These are phyloP conservation scores for Pristionchus fissidentatus DNA, from an alignment of 2,888 invertebrate species.

Conservation along the genomic window DNA sequence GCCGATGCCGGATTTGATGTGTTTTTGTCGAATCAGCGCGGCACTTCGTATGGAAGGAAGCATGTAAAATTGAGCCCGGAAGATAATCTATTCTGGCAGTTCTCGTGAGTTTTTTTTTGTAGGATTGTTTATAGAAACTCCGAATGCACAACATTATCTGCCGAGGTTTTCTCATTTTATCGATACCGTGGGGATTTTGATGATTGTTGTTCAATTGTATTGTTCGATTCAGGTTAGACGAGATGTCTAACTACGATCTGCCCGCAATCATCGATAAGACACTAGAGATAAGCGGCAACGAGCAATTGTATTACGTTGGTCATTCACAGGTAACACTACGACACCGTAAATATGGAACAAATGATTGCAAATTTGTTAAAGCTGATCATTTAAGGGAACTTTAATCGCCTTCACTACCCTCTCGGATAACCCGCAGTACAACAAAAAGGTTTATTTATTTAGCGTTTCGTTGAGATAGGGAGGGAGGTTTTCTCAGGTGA, in stretches of 20 bases:
- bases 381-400: constrained; percentile 1
- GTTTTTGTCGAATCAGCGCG: no score
- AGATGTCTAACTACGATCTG: background rate
- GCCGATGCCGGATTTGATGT: no score
- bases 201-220: no score
- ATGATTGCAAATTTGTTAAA: background rate
- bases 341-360: background rate
- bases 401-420: background rate
- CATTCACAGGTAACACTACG: background rate
- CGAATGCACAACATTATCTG: no score
- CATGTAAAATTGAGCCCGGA: no score
- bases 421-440: background rate
- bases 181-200: no score
- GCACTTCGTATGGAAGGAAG: no score
- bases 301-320: background rate
- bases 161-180: no score
- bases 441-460: background rate
- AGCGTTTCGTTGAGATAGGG: background rate
- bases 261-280: constrained; percentile 9
- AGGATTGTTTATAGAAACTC: no score
- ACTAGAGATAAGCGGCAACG: background rate
- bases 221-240: background rate
- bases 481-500: background rate
- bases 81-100: no score
- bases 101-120: no score